A percentile compares a stretch with the other conserved stretches of the same genome.
phyloP scores from a whole-genome alignment of 1,140 invertebrate species.

The Drusus annulatus region DNA sequence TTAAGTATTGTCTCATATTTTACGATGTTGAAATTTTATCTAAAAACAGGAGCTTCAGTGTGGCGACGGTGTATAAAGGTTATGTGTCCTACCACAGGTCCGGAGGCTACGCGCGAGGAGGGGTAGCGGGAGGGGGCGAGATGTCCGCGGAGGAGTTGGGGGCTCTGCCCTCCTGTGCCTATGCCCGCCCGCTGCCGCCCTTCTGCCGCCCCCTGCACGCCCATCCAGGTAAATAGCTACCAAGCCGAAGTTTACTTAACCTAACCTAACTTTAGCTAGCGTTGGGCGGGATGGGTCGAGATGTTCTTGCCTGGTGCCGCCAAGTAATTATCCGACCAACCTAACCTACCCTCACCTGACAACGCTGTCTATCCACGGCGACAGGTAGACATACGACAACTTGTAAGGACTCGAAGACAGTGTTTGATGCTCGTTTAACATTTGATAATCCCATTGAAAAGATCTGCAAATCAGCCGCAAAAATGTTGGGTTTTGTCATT shows the following conservation, averaged over 20 bases:
- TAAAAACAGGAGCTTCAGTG: conserved; percentile 34
- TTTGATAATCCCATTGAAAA: too few species aligned
- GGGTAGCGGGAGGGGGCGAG: conserved; percentile 46
- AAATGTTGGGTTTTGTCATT: too few species aligned
- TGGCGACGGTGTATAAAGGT: conserved; percentile 32
- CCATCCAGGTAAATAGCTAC: conserved; percentile 25
- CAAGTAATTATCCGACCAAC: not conserved
- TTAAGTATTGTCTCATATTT: not conserved
- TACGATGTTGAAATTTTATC: conserved; percentile 22
- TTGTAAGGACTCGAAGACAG: too few species aligned
- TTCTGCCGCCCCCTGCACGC: conserved; percentile 46
- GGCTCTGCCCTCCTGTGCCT: conserved; percentile 55
- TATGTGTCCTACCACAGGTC: conserved; percentile 41
- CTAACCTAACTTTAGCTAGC: too few species aligned
- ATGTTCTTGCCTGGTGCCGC: too few species aligned
- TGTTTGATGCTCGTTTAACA: too few species aligned
- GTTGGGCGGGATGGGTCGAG: too few species aligned
- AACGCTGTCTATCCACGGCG: too few species aligned
- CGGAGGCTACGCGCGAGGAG: conserved; percentile 32
- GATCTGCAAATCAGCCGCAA: too few species aligned
- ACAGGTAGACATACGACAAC: too few species aligned
- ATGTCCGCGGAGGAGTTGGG: conserved; percentile 55
- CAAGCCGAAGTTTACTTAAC: too few species aligned
- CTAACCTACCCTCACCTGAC: too few species aligned
- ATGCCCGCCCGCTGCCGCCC: conserved; percentile 51